phyloP scores from a whole-genome alignment of 2,797 vertebrate genomes.

The Xiphorhynchus erythropygius region DNA sequence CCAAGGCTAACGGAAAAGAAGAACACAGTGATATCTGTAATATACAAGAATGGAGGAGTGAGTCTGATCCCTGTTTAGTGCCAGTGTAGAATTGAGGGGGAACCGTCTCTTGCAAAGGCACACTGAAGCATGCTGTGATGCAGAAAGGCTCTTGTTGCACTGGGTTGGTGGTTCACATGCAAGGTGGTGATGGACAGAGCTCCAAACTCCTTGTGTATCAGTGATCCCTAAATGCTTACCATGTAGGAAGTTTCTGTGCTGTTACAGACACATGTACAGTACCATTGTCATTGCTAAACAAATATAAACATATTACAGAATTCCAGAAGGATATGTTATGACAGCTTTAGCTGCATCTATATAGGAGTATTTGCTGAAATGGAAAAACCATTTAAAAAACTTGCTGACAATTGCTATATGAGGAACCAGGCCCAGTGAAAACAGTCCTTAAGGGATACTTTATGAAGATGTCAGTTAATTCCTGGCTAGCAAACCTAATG shows the following conservation, averaged over 20 bases:
- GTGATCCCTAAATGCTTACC: background rate
- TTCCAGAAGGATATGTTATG: background rate
- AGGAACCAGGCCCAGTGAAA: background rate
- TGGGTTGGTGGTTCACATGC: background rate
- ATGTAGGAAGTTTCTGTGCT: background rate
- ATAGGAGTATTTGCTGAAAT: background rate
- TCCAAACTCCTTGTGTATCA: background rate
- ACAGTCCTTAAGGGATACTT: background rate
- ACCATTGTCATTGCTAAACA: background rate
- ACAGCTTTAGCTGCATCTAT: background rate
- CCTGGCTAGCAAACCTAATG: background rate
- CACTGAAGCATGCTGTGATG: fast-evolving
- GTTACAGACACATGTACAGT: fast-evolving
- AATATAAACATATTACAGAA: background rate
- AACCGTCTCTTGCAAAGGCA: background rate
- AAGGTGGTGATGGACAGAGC: background rate
- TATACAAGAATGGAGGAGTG: background rate
- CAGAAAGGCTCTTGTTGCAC: background rate
- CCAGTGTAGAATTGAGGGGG: background rate
- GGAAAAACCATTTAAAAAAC: background rate
- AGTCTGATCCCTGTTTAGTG: background rate
- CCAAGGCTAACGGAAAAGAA: background rate
- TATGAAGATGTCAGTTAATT: background rate
- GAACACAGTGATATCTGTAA: background rate
- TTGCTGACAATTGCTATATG: background rate